Evolutionary conservation across 2,888 invertebrate species (phyloP).

Genomic region (Perizoma affinitatum): DNA sequence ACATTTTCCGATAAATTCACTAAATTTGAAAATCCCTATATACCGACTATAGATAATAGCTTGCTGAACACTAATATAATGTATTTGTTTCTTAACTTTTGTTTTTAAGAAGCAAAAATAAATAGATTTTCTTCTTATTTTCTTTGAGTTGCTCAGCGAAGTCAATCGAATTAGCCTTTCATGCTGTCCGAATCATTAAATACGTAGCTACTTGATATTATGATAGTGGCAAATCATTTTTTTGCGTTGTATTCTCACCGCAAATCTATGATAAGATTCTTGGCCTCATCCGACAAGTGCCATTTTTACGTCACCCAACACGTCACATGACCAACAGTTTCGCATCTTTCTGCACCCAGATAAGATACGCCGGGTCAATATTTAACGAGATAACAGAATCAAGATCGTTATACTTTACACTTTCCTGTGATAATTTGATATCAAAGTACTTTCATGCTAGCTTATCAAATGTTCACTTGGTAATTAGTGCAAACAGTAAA

Average conservation of each 20-base stretch:
- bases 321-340: slow-evolving; percentile 68
- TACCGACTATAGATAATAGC: too few species aligned
- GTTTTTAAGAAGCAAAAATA: too few species aligned
- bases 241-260: slow-evolving; percentile 9
- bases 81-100: too few species aligned
- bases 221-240: slow-evolving; percentile 9
- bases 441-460: slow-evolving; percentile 56
- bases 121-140: too few species aligned
- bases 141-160: too few species aligned
- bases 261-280: too few species aligned
- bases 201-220: neutral
- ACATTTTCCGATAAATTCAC: too few species aligned
- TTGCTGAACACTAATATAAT: too few species aligned
- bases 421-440: slow-evolving; percentile 63
- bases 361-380: slow-evolving; percentile 69
- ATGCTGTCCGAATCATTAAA: too few species aligned
- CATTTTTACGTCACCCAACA: slow-evolving; percentile 60
- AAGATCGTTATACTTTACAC: slow-evolving; percentile 79
- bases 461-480: slow-evolving; percentile 49
- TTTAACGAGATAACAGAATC: slow-evolving; percentile 68
- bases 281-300: slow-evolving; percentile 45
- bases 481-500: slow-evolving; percentile 34
- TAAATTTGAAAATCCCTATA: too few species aligned
- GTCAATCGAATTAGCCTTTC: too few species aligned
- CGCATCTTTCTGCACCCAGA: slow-evolving; percentile 65